Evolutionary conservation across 1,140 invertebrate genomes (phyloP), one percentile per base, ranked within the genome.

Genomic region (Aphidius gifuensis): DNA sequence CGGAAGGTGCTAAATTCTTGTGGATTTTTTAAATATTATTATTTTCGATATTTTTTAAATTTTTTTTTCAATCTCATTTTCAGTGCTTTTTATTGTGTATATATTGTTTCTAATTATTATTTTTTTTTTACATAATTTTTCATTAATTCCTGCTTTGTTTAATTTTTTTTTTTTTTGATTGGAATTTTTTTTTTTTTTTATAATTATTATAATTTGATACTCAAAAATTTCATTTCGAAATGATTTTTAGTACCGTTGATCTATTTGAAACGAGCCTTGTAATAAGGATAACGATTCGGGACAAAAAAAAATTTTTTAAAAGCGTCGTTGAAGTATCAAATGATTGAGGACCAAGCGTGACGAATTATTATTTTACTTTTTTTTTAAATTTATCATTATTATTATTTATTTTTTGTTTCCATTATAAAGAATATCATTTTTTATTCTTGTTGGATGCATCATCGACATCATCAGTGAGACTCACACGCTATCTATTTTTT

Each of bases 201-300:
- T 32, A 32, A 32, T 32, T 32, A 32, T 32, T 32, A 32, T 32
- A 32, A 32, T 32, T 32, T 32, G 23, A 32, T 32, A 32, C 23
- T 32, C 23, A 32, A 32, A 32, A 32, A 32, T 32, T 32, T 32
- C 23, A 32, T 32, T 32, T 32, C 23, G 1, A 32, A 32, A 32
- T 16, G 44, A 58, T 48, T 64, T 64, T 64, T 60, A 49, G 58
- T 43, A 11, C 46, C 16, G 51, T 45, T 56, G 58, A 60, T 64
- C 58, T 7, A 49, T 59, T 64, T 45, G 49, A 45, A 64, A 64
- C 38, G 62, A 60, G 62, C 9, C 51, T 55, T 45, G 58, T 64
- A 60, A 64, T 64, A 51, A 57, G 62, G 62, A 60, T 64, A 64
- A 64, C 62, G 58, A 64, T 64, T 60, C 51, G 53, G 58, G 62